Percentiles rank a stretch among this genome's conserved stretches.
phyloP scores from a whole-genome alignment of 2,113 vertebrate species.

The Cyprinodon tularosa region DNA sequence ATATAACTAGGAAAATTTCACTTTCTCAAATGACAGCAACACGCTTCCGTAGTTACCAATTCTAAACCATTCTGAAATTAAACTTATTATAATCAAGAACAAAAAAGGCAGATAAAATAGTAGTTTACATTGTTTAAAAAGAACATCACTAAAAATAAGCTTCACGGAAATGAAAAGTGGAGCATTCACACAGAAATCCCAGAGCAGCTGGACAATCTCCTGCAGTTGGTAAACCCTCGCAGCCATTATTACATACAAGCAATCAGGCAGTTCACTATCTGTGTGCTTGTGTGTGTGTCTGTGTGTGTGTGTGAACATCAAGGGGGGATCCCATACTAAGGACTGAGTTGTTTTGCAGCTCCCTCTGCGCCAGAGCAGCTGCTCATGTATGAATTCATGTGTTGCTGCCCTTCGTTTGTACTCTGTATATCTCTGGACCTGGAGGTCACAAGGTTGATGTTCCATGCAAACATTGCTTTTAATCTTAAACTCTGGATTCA shows the following conservation, averaged over 20 bases:
- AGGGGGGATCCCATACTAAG: conserved; percentile 14
- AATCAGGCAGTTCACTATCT: conserved; percentile 28
- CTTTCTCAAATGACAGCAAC: too few species aligned
- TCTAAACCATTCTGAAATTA: too few species aligned
- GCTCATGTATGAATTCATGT: conserved; percentile 9
- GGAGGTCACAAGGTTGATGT: conserved; percentile 12
- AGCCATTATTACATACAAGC: conserved; percentile 40
- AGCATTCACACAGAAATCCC: conserved; percentile 28
- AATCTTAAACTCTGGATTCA: conserved; percentile 3
- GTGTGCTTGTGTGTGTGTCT: conserved; percentile 15
- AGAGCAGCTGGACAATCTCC: conserved; percentile 41
- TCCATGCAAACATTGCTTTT: conserved; percentile 26
- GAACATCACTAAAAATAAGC: neutral
- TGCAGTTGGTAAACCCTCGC: conserved; percentile 41
- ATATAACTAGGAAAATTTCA: too few species aligned
- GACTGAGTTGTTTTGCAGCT: conserved; percentile 2
- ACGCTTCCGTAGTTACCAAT: too few species aligned
- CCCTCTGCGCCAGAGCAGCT: conserved; percentile 22
- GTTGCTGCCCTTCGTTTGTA: conserved; percentile 8
- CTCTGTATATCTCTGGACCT: conserved; percentile 4
- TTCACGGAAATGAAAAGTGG: conserved; percentile 3
- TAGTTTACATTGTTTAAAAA: neutral
- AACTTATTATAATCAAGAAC: neutral
- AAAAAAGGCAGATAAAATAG: neutral
- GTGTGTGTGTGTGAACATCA: conserved; percentile 4